Base-by-base conservation (phyloP, 2,888 invertebrate species). In the Zele albiditarsus region DNA sequence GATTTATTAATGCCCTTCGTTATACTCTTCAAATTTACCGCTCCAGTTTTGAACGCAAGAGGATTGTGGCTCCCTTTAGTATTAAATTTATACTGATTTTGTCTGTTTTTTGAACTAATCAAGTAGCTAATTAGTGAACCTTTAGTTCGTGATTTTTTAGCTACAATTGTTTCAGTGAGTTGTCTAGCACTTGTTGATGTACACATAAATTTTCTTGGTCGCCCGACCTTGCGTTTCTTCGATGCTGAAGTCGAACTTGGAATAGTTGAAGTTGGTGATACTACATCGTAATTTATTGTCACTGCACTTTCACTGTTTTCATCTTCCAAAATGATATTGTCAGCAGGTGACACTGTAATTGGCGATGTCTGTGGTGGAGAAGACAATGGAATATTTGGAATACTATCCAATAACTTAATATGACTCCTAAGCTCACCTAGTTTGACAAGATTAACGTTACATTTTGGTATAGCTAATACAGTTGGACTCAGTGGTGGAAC, bases 151-250 rank as follows among this genome's bases (percentile, higher is more conserved):
- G 94, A 94, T 86, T 95, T 95, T 86, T 96, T 96, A 3, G 95
- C 94, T 0, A 95, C 95, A 70, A 95, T 95, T 0, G 95, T 95
- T 89, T 96, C 95, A 0, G 95, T 95, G 0, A 93, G 84, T 25
- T 89, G 92, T 79, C 92, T 92, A 4, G 91, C 91, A 74, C 91
- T 92, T 53, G 90, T 90, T 0, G 90, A 90, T 16, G 90, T 85
- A n/a, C 91, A 89, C 72, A 93, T 92, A 14, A 94, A 91, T 85
- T 95, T 95, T 79, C 94, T 93, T 0, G 96, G 96, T 80, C 95
- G 91, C 0, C 95, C 95, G 0, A 95, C 95, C 90, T 96, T 96
- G 12, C 96, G 92, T 86, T 96, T 96, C 83, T 95, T 94, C 0
- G 94, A 93, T 1, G 88, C 87, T 0, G 88, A 88, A 73, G 81